phyloP scores from a whole-genome alignment of 2,113 vertebrate species.

The Podarcis raffonei region DNA sequence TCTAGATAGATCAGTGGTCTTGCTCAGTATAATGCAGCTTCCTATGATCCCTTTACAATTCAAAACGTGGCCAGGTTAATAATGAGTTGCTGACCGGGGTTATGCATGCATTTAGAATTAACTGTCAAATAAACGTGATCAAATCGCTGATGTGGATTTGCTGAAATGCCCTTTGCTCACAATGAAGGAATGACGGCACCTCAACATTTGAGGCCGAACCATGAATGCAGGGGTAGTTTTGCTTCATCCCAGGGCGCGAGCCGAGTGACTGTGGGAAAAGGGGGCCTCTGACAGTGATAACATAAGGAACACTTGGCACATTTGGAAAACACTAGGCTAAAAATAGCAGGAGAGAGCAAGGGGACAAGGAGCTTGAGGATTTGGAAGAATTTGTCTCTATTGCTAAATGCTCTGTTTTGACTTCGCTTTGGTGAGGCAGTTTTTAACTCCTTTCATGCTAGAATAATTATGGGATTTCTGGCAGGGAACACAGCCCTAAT shows the following conservation, averaged over 20 bases:
- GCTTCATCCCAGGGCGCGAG: not conserved
- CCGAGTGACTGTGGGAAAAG: conserved; percentile 34
- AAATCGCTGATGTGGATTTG: no score
- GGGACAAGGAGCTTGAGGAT: conserved; percentile 58
- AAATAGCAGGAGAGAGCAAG: conserved; percentile 64
- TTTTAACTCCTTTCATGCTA: conserved; percentile 45
- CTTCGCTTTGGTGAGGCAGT: conserved; percentile 19
- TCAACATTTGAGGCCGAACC: conserved; percentile 18
- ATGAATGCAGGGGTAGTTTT: not conserved
- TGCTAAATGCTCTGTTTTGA: conserved; percentile 34
- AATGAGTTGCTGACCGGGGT: not conserved
- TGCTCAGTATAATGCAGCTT: no score
- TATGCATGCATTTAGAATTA: not conserved
- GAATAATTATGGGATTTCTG: not conserved
- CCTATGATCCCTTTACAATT: not conserved
- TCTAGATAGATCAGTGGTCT: no score
- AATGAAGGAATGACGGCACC: not conserved
- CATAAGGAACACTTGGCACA: not conserved
- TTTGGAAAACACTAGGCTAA: conserved; percentile 64
- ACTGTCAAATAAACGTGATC: not conserved
- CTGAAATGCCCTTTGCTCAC: not conserved
- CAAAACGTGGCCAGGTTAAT: not conserved
- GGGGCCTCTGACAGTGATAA: conserved; percentile 33
- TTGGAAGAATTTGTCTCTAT: conserved; percentile 60
- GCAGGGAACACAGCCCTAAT: conserved; percentile 7